Conservation (phyloP, 1,140 invertebrate species). For the Camponotus vicinus region DNA sequence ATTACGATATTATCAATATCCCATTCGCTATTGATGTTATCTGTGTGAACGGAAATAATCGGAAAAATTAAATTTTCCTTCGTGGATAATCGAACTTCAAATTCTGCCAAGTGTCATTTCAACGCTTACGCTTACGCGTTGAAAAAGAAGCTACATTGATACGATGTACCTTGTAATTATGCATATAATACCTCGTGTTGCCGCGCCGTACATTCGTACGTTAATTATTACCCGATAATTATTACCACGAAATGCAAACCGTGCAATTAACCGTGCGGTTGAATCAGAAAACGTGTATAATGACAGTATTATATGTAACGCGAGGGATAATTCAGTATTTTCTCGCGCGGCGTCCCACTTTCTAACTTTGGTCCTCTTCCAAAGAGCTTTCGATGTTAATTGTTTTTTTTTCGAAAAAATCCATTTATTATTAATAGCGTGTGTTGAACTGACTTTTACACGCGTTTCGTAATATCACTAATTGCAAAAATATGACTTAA, state of each 20-base stretch:
- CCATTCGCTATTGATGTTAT: neutral
- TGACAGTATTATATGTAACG: neutral
- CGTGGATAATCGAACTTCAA: conserved; percentile 13
- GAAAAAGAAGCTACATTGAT: conserved; percentile 24
- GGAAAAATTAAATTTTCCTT: neutral
- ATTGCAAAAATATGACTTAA: neutral
- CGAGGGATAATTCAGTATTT: conserved; percentile 20
- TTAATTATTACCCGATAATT: conserved; percentile 26
- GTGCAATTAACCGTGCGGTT: conserved; percentile 38
- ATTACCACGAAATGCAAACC: conserved; percentile 31
- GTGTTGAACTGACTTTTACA: neutral
- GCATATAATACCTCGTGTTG: conserved; percentile 4
- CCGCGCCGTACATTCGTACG: neutral
- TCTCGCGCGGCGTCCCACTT: neutral
- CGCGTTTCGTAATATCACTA: neutral
- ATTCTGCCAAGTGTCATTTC: neutral
- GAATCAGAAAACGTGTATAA: conserved; percentile 35
- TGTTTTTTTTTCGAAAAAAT: neutral
- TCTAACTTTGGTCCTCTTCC: neutral
- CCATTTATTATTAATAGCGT: neutral
- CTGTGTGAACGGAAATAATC: too few species aligned
- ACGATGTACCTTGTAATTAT: conserved; percentile 1
- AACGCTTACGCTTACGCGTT: neutral
- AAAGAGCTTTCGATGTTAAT: neutral
- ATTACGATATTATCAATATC: neutral